These are phyloP conservation scores for Ranitomeya imitator DNA, from an alignment of 2,113 vertebrate species.

Conservation along the genomic window DNA sequence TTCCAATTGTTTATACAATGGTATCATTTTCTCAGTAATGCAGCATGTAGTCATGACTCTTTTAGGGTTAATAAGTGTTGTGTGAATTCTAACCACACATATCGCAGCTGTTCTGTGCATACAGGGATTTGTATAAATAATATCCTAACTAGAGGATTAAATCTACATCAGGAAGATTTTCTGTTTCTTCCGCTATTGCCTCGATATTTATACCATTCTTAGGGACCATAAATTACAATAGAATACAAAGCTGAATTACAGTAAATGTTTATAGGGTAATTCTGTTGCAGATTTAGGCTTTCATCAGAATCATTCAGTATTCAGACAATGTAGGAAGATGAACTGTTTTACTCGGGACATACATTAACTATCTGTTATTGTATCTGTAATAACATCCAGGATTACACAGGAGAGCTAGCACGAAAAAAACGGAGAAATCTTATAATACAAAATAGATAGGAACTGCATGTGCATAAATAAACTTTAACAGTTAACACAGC, in stretches of 20 bases:
- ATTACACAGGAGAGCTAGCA: too few species aligned
- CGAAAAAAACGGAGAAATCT: too few species aligned
- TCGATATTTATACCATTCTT: not conserved
- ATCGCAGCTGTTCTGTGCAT: constrained; percentile 17
- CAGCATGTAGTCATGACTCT: not conserved
- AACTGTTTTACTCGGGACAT: too few species aligned
- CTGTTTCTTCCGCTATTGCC: constrained; percentile 22
- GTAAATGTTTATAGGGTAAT: not conserved
- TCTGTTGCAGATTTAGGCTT: too few species aligned
- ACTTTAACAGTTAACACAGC: too few species aligned
- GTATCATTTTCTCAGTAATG: not conserved
- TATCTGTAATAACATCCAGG: too few species aligned
- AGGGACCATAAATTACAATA: not conserved
- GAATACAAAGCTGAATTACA: not conserved
- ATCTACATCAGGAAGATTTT: constrained; percentile 34
- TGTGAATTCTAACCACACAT: not conserved
- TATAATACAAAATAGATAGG: too few species aligned
- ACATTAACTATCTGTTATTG: too few species aligned
- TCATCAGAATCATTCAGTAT: too few species aligned
- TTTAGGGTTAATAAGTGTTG: not conserved
- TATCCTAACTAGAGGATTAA: constrained; percentile 31
- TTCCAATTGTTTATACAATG: not conserved
- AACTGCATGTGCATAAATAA: too few species aligned
- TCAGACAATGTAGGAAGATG: too few species aligned
- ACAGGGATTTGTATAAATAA: constrained; percentile 17